phyloP scores from a whole-genome alignment of 2,888 invertebrate genomes.

The Watsonalla cultraria region DNA sequence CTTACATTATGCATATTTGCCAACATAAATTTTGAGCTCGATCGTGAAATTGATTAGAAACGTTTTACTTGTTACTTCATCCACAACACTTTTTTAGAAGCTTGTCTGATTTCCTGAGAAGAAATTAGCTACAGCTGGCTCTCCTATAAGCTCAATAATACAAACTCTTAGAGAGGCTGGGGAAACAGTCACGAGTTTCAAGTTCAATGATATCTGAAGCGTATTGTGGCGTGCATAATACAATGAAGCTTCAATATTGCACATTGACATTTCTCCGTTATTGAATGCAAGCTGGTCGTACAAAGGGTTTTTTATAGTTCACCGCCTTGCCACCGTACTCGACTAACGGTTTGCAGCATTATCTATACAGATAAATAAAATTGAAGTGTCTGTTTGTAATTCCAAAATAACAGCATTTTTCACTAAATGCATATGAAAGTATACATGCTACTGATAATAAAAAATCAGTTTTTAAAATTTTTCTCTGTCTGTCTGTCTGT shows the following conservation, averaged over 20 bases:
- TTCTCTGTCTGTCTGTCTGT: no score
- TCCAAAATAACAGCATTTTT: no score
- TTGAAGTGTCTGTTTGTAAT: no score
- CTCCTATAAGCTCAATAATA: constrained; percentile 15
- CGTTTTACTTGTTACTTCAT: constrained; percentile 1
- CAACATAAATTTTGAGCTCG: neutral
- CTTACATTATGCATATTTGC: neutral
- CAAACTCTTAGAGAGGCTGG: constrained; percentile 20
- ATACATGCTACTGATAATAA: no score
- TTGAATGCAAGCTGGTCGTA: constrained; percentile 6
- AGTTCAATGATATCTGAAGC: constrained; percentile 21
- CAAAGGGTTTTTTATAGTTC: constrained; percentile 1
- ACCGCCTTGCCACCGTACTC: no score
- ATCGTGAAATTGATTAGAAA: neutral
- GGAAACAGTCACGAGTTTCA: constrained; percentile 32
- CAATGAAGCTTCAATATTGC: constrained; percentile 19
- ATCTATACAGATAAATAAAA: no score
- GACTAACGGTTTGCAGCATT: no score
- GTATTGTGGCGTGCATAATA: constrained; percentile 18
- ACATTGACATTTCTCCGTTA: constrained; percentile 20
- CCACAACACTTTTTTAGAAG: neutral
- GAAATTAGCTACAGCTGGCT: constrained; percentile 24
- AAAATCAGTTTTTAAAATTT: no score
- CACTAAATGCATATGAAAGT: no score
- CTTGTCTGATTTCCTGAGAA: constrained; percentile 16